Evolutionary conservation across 2,888 invertebrate species (phyloP).

Genomic region (Automeris io): DNA sequence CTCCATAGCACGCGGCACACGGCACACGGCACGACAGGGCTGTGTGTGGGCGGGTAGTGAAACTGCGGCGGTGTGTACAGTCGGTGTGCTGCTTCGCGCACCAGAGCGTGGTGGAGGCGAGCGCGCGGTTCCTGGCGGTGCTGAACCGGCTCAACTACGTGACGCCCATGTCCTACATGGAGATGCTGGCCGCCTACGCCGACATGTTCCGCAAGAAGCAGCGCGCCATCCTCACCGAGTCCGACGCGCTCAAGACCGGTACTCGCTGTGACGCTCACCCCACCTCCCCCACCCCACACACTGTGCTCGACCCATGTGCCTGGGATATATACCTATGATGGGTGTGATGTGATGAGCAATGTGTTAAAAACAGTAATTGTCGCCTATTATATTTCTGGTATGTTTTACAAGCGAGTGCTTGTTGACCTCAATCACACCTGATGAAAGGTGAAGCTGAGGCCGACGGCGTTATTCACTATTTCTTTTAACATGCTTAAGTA

Average conservation of each 20-base stretch:
- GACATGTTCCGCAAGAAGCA: conserved; percentile 84
- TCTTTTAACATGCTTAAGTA: no score
- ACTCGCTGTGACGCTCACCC: neutral
- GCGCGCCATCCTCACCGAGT: conserved; percentile 68
- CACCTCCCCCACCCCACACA: neutral
- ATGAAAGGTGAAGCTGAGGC: no score
- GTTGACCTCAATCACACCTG: neutral
- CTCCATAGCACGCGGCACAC: no score
- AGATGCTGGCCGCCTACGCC: conserved; percentile 87
- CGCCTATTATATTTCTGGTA: no score
- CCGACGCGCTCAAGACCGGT: conserved; percentile 79
- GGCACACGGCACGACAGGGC: neutral
- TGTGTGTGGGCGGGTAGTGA: neutral
- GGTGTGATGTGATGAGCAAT: no score
- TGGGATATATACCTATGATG: no score
- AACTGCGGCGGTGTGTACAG: conserved; percentile 23
- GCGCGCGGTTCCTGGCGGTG: conserved; percentile 82
- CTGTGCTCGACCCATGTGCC: no score
- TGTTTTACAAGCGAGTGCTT: no score
- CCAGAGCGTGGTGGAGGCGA: conserved; percentile 84
- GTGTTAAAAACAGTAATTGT: no score
- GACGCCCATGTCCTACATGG: conserved; percentile 92
- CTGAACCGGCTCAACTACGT: conserved; percentile 89
- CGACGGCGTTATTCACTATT: no score
- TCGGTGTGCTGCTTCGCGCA: conserved; percentile 76